Base-by-base conservation (phyloP, 2,797 vertebrate species). In the Eremophila alpestris region DNA sequence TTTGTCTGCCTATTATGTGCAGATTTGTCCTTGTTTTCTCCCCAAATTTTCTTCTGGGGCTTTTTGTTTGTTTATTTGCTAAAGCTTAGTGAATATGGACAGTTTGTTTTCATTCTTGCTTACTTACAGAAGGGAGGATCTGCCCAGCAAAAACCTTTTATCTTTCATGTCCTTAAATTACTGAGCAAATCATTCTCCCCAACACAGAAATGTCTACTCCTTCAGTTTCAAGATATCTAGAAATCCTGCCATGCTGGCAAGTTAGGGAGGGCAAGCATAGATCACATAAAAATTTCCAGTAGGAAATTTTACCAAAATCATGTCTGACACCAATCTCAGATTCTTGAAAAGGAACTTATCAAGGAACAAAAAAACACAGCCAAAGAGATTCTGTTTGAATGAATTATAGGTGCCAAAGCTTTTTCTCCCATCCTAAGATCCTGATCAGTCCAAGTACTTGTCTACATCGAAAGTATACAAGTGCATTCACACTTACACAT, bases 41-140 rank as follows among this genome's bases (percentile, higher is more conserved):
- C 7, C 3, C 4, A 75, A 12, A 59, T 22, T 15, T 54, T 69
- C 5, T 48, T 40, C 15, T 10, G 7, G 2, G 1, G 0, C 2
- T 13, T 63, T n/a, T 68, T 41, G 10, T 38, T 38, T 38, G 11
- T 48, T 3, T 43, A 34, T 36, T 91, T 49, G 23, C 48, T 26
- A 34, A 83, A 56, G 14, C 9, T 36, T 40, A 5, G 6, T 36
- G 11, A 34, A 6, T 71, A 54, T 4, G 10, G 17, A 24, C 18
- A 77, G 7, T 49, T 89, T 49, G 2, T 11, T 92, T 18, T 46
- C 26, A 87, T 87, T 78, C n/a, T 54, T 81, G 10, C 8, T 87
- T 82, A 17, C 18, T 76, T 75, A 26, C 2, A 6, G 17, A 82
- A 71, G 34, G 32, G 43, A 74, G 20, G 22, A 87, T 30, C 14